Conservation (phyloP, 2,888 invertebrate genomes). For the Syritta pipiens region DNA sequence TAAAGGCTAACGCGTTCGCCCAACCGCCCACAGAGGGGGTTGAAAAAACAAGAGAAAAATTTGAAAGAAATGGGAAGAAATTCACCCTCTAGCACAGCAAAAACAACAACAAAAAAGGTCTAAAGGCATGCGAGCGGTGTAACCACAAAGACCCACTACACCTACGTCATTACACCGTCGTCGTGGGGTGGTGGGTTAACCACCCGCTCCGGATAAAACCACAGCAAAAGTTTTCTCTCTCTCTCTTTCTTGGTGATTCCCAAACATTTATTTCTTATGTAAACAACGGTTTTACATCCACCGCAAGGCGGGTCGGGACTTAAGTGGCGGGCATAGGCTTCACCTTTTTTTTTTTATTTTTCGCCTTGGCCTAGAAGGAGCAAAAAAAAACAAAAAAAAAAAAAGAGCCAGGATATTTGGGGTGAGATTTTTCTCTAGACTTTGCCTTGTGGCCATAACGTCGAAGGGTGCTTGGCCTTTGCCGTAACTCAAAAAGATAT, state of each 20-base stretch:
- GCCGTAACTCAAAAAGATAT: too few species aligned
- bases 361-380: too few species aligned
- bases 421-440: too few species aligned
- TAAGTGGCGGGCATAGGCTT: slow-evolving; percentile 1
- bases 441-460: too few species aligned
- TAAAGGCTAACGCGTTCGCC: slow-evolving; percentile 41
- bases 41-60: too few species aligned
- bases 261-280: slow-evolving; percentile 49
- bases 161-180: slow-evolving; percentile 27
- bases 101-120: slow-evolving; percentile 4
- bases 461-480: too few species aligned
- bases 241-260: neutral
- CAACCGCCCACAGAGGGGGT: neutral
- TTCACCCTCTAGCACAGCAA: neutral
- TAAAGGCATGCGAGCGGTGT: slow-evolving; percentile 20
- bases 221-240: slow-evolving; percentile 6
- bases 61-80: slow-evolving; percentile 19
- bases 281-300: slow-evolving; percentile 51
- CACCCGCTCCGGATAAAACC: neutral
- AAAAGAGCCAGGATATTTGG: too few species aligned
- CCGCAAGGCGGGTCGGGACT: slow-evolving; percentile 21
- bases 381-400: too few species aligned
- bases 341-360: too few species aligned
- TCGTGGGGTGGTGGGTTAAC: neutral
- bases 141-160: slow-evolving; percentile 33